Evolutionary conservation across 2,888 invertebrate genomes (phyloP).

Genomic region (Leucozona laternaria): DNA sequence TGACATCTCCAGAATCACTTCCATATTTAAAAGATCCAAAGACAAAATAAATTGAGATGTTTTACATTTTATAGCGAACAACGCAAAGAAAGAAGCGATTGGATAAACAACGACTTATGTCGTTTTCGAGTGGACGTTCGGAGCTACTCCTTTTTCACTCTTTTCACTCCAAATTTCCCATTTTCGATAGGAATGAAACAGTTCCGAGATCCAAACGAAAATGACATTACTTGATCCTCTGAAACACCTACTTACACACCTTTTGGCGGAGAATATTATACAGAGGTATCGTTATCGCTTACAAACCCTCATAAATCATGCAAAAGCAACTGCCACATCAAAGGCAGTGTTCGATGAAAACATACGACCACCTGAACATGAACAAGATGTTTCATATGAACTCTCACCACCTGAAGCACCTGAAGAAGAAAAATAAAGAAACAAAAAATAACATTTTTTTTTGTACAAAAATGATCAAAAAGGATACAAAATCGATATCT

Average conservation of each 20-base stretch:
- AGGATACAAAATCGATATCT: constrained; percentile 53
- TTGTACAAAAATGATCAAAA: constrained; percentile 17
- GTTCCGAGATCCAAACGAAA: no score
- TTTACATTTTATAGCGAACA: background rate
- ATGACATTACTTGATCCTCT: background rate
- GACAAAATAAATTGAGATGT: no score
- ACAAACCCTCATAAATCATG: constrained; percentile 16
- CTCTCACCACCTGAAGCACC: constrained; percentile 33
- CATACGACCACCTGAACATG: constrained; percentile 40
- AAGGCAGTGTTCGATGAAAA: background rate
- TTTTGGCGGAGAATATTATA: background rate
- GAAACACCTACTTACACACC: background rate
- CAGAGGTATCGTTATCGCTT: background rate
- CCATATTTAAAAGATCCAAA: no score
- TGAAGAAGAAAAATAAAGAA: background rate
- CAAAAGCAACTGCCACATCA: background rate
- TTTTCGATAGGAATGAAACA: no score
- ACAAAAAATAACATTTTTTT: constrained; percentile 15
- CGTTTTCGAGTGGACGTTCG: no score
- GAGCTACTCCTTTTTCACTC: no score
- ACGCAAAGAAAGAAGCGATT: background rate
- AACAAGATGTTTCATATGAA: constrained; percentile 50
- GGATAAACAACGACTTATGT: no score
- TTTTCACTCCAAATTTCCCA: no score
- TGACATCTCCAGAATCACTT: no score